Base-by-base conservation (phyloP, 2,113 vertebrate species). In the Tragelaphus scriptus region DNA sequence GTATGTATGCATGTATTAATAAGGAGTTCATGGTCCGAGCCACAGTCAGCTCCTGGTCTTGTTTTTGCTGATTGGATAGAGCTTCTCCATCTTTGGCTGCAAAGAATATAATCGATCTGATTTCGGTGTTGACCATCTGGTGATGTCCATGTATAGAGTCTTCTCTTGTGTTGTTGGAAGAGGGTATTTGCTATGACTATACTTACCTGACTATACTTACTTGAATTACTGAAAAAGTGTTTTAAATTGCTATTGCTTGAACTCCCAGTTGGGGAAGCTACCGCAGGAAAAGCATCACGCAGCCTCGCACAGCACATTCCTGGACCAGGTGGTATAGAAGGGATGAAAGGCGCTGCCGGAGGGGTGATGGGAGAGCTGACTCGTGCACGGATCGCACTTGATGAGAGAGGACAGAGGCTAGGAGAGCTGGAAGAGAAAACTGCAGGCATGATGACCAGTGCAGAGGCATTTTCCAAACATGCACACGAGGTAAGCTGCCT, bases 301-400 rank as follows among this genome's bases (percentile, higher is more conserved):
- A 99, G 99, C 89, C 99, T 99, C 0, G 99, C 99, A 1, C 99
- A 99, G 97, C 99, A 99, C 98, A 99, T 99, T 96, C 99, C 99
- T 0, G 99, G 99, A 1, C 99, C 99, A 0, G 99, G 98, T 0
- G 99, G 99, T 0, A 96, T 99, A 32, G 99, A 99, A 96, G 99
- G 99, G 0, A 98, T 99, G 99, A 99, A 99, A 96, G 99, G 99
- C 7, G 99, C 99, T 0, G 99, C 99, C 0, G 99, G 99, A 0
- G 99, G 99, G 1, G 99, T 98, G 17, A 99, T 99, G 30, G 99
- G 99, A 11, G 99, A 99, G 47, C 97, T 99, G 98, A 99, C 99
- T 0, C 99, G 99, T 0, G 99, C 99, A 0, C 99, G 99, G n/a
- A 98, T 99, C 0, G 99, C 99, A 40, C 99, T 99, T 32, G 99